Evolutionary conservation across 2,797 vertebrate genomes (phyloP), one percentile per base, ranked within the genome.

Genomic region (Acanthurus leucopareius): DNA sequence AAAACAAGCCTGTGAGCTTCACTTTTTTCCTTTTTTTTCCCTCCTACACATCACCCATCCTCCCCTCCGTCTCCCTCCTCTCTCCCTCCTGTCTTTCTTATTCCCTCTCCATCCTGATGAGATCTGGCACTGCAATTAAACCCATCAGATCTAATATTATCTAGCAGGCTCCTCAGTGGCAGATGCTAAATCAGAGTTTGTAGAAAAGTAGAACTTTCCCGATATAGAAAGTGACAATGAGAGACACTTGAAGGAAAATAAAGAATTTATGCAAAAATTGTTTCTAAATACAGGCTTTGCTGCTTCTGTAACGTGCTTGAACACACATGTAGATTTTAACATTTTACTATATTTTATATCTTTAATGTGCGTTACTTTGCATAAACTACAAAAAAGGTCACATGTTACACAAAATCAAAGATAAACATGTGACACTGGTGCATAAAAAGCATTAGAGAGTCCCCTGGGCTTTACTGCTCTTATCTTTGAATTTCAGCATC

Each of bases 91-190:
- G 72, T 78, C 82, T 77, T 44, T 76, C 84, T 82, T 78, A 77
- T 79, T 86, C 89, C 87, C 84, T 64, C 44, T 40, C 68, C 80
- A 66, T 81, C 81, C 79, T 90, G 89, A 93, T 91, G 87, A 91
- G 87, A 87, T 89, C 62, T 86, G 86, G 77, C 82, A 80, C 61
- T 45, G 77, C 85, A 88, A 91, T 91, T 90, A 93, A 89, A 89
- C 77, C 80, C 85, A 79, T 89, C 86, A 77, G 20, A 82, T 91
- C 85, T 88, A 83, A 89, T 82, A 87, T 85, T 85, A 91, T 70
- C 86, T 87, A 73, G 73, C 84, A 88, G 80, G 80, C 85, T 90
- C 90, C 82, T 83, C 70, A 7, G 87, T 77, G 88, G 83, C 89
- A 87, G 73, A 86, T 47, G 70, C 84, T 86, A 87, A 85, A 92